Percentiles rank a stretch among this genome's conserved stretches.
Evolutionary conservation across 1,140 invertebrate genomes (phyloP).

Genomic region (Pseudomyrmex cubaensis): DNA sequence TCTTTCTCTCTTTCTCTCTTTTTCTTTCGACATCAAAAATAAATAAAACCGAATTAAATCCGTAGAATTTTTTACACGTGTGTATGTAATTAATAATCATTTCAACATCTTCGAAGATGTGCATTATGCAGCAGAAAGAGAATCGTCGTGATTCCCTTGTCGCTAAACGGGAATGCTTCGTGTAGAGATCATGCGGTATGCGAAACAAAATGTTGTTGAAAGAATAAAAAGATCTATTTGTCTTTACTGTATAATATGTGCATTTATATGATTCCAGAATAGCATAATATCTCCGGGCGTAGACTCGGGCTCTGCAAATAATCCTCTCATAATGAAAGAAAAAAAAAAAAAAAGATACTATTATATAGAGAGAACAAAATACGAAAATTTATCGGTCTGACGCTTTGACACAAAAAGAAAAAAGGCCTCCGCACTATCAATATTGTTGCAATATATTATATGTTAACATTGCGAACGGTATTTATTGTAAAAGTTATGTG

Average conservation of each 20-base stretch:
- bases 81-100: too few species aligned
- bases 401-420: constrained; percentile 4
- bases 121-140: constrained; percentile 48
- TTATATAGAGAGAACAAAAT: constrained; percentile 46
- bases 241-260: constrained; percentile 85
- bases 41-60: too few species aligned
- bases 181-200: constrained; percentile 79
- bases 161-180: constrained; percentile 63
- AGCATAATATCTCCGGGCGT: constrained; percentile 83
- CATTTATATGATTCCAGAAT: constrained; percentile 85
- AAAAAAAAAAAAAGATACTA: constrained; percentile 58
- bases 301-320: constrained; percentile 81
- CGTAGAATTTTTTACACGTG: too few species aligned
- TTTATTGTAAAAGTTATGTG: too few species aligned
- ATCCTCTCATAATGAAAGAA: constrained; percentile 76
- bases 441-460: too few species aligned
- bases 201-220: constrained; percentile 67
- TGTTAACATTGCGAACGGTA: too few species aligned
- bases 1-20: too few species aligned
- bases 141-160: constrained; percentile 56
- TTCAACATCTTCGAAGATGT: too few species aligned
- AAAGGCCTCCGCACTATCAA: too few species aligned
- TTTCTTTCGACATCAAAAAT: too few species aligned
- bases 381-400: constrained; percentile 30
- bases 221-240: constrained; percentile 76